A percentile compares a stretch with the other conserved stretches of the same genome.
Evolutionary conservation across 2,797 vertebrate species (phyloP).

Genomic region (Hemitrygon akajei): DNA sequence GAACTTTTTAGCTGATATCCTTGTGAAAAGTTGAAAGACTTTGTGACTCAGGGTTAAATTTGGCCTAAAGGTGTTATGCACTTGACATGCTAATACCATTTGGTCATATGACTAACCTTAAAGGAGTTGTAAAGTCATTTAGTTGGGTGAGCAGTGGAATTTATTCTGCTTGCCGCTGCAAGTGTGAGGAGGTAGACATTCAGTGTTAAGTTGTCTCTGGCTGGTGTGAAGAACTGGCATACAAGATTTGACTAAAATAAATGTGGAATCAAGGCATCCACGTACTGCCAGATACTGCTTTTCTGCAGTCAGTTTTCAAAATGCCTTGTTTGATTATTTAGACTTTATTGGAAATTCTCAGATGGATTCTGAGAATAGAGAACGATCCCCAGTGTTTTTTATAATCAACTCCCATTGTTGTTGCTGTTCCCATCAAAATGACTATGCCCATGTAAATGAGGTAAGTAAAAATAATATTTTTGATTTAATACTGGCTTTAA

Average conservation of each 20-base stretch:
- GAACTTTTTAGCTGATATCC: background rate
- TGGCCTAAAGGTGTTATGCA: background rate
- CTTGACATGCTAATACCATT: background rate
- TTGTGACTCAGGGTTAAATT: background rate
- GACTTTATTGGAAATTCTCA: conserved; percentile 39
- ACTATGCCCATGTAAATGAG: conserved; percentile 57
- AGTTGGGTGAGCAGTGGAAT: background rate
- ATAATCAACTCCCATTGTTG: conserved; percentile 67
- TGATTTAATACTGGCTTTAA: background rate
- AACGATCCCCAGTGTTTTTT: conserved; percentile 62
- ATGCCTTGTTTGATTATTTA: background rate
- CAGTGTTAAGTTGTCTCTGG: background rate
- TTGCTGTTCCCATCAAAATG: conserved; percentile 55
- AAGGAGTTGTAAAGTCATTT: conserved; percentile 23
- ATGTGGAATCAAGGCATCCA: background rate
- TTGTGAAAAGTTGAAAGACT: background rate
- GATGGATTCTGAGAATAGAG: conserved; percentile 67
- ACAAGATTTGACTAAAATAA: background rate
- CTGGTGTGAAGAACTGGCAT: background rate
- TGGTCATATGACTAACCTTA: conserved; percentile 25
- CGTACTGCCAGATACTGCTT: background rate
- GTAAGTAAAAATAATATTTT: conserved; percentile 47
- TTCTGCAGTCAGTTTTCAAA: background rate
- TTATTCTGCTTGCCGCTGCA: background rate
- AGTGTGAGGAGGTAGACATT: background rate